These are phyloP conservation scores for Gymnarchus niloticus DNA, from an alignment of 2,113 vertebrate genomes.

Conservation along the genomic window DNA sequence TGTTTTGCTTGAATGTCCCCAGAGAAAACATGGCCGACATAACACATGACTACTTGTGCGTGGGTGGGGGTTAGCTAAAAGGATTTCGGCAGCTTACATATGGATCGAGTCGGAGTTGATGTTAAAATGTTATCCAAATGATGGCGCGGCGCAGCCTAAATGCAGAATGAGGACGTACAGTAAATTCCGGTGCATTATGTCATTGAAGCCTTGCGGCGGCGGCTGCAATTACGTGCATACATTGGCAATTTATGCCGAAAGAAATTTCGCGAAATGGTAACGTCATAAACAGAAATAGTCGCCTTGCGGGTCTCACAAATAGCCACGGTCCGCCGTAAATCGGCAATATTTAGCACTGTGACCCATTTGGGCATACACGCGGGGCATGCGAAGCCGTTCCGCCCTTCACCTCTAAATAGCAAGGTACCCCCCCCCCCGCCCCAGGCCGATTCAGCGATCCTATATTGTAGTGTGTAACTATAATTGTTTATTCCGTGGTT, in stretches of 20 bases:
- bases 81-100: constrained; percentile 37
- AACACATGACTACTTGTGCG: constrained; percentile 44
- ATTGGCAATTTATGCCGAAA: constrained; percentile 43
- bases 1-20: constrained; percentile 51
- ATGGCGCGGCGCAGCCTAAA: constrained; percentile 41
- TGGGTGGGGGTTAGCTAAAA: constrained; percentile 41
- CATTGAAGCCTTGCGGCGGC: constrained; percentile 38
- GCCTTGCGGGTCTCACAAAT: constrained; percentile 35
- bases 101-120: constrained; percentile 44
- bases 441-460: not conserved
- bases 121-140: constrained; percentile 52
- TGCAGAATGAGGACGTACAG: constrained; percentile 57
- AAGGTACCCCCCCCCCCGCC: not conserved
- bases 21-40: constrained; percentile 43
- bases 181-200: constrained; percentile 58
- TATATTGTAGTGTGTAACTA: not conserved
- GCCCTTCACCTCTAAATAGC: not conserved
- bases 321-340: constrained; percentile 35
- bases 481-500: not conserved
- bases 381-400: not conserved
- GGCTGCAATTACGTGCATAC: constrained; percentile 41
- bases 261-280: constrained; percentile 36
- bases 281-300: constrained; percentile 45
- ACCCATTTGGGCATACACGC: not conserved
- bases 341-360: constrained; percentile 31